Evolutionary conservation across 2,797 vertebrate genomes (phyloP).

Genomic region (Clarias fuscus): DNA sequence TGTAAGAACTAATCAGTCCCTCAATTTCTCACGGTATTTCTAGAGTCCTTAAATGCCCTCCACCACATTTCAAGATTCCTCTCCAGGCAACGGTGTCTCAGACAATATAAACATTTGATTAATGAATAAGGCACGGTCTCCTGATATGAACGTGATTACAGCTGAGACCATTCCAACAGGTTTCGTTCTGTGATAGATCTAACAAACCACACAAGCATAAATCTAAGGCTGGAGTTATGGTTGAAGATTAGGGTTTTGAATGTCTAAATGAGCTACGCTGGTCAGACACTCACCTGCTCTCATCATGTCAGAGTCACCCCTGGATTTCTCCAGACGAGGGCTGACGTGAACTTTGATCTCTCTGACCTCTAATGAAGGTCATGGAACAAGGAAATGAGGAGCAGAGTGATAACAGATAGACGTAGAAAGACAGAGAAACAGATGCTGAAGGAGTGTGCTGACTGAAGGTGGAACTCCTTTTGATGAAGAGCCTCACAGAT

Average conservation of each 20-base stretch:
- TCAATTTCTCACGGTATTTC: constrained; percentile 10
- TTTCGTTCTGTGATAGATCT: background rate
- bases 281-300: constrained; percentile 64
- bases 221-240: background rate
- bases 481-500: background rate
- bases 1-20: constrained; percentile 6
- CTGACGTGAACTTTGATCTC: constrained; percentile 66
- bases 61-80: background rate
- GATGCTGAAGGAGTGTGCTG: constrained; percentile 10
- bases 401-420: constrained; percentile 43
- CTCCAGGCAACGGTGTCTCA: constrained; percentile 17
- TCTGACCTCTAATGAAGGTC: constrained; percentile 62
- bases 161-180: background rate
- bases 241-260: constrained; percentile 10
- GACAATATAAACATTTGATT: constrained; percentile 32
- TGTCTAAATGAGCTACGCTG: constrained; percentile 38
- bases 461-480: constrained; percentile 17
- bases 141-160: background rate
- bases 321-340: constrained; percentile 64
- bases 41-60: background rate
- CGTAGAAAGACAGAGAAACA: constrained; percentile 57
- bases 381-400: constrained; percentile 51
- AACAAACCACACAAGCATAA: background rate
- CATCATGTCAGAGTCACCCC: constrained; percentile 64
- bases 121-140: constrained; percentile 2